These are phyloP conservation scores for Loriculus beryllinus DNA, from an alignment of 2,797 vertebrate genomes.

Conservation along the genomic window DNA sequence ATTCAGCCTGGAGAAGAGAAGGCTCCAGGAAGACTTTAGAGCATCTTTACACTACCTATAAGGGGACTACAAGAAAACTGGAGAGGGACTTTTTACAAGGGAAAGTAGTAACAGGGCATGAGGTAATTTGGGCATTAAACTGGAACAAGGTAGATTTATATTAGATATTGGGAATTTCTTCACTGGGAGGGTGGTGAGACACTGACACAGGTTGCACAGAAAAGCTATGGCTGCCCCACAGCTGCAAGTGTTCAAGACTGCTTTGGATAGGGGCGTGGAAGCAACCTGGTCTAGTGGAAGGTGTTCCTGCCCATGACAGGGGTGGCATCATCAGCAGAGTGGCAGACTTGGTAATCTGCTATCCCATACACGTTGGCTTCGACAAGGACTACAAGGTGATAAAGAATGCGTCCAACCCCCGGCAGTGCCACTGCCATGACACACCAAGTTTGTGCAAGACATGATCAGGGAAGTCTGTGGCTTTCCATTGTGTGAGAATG, in stretches of 20 bases:
- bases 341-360: background rate
- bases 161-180: background rate
- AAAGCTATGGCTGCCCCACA: background rate
- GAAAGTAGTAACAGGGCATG: background rate
- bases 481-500: background rate
- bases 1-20: background rate
- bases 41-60: background rate
- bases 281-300: background rate
- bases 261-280: background rate
- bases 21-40: background rate
- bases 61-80: background rate
- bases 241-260: background rate
- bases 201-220: background rate
- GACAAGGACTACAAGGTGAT: background rate
- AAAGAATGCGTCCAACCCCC: background rate
- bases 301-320: background rate
- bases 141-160: background rate
- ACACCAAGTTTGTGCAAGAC: background rate
- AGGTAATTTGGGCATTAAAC: background rate
- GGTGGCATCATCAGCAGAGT: background rate
- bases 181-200: background rate
- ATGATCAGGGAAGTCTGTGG: background rate
- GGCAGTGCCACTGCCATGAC: background rate
- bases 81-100: background rate
- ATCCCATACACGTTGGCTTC: background rate